Conservation (phyloP, 2,797 vertebrate species). For the Synanceia verrucosa region DNA sequence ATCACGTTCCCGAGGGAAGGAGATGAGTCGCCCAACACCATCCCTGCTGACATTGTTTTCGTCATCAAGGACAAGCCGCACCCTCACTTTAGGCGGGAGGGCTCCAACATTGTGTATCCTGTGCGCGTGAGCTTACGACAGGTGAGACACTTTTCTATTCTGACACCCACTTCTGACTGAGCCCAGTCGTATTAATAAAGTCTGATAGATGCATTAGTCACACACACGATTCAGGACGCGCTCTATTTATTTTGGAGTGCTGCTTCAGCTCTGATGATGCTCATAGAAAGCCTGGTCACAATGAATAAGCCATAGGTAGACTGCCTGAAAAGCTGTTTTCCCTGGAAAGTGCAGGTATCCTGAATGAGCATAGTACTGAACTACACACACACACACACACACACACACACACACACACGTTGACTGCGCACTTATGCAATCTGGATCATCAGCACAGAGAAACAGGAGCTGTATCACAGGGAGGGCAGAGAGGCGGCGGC, state of each 20-base stretch:
- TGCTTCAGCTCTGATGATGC: constrained; percentile 5
- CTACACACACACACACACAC: constrained; percentile 30
- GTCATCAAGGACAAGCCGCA: constrained; percentile 99
- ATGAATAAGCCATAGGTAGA: constrained; percentile 43
- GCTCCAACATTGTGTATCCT: constrained; percentile 95
- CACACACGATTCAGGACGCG: constrained; percentile 24
- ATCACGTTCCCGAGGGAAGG: constrained; percentile 98
- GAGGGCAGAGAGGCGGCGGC: constrained; percentile 54
- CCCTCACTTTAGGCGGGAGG: constrained; percentile 94
- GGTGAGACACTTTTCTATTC: constrained; percentile 81
- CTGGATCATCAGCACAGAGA: constrained; percentile 48
- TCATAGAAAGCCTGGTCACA: constrained; percentile 6
- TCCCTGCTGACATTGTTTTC: constrained; percentile 98
- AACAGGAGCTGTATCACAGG: constrained; percentile 60
- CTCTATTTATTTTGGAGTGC: constrained; percentile 27
- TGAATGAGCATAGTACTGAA: constrained; percentile 54
- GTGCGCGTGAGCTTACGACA: constrained; percentile 93
- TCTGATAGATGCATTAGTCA: constrained; percentile 56
- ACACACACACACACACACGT: constrained; percentile 31
- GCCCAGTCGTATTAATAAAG: constrained; percentile 45
- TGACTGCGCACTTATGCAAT: constrained; percentile 68
- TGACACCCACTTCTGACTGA: constrained; percentile 18
- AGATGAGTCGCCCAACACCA: constrained; percentile 92
- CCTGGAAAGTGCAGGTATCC: constrained; percentile 9
- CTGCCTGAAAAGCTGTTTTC: constrained; percentile 15